Conservation (phyloP, 2,113 vertebrate species). For the Dermatemys mawii region DNA sequence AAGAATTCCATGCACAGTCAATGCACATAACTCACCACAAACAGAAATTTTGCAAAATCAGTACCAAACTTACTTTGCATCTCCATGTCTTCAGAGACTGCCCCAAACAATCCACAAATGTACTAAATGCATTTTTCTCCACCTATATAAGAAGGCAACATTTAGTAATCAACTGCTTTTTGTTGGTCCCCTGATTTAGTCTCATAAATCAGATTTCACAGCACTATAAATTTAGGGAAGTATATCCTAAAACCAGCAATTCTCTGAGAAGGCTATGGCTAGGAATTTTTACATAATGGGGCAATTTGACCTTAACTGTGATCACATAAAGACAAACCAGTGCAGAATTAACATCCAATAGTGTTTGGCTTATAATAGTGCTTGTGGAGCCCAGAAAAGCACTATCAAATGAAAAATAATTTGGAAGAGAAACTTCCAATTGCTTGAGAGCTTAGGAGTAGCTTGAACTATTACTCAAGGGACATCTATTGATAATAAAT, state of each 20-base stretch:
- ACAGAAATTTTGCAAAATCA: neutral
- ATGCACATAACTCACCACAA: neutral
- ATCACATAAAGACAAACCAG: neutral
- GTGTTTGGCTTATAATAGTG: neutral
- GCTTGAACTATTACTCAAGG: constrained; percentile 17
- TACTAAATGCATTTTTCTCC: neutral
- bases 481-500: neutral
- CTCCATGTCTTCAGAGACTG: neutral
- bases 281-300: neutral
- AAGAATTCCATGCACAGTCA: neutral
- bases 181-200: neutral
- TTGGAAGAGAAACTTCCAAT: neutral
- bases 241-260: neutral
- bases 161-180: neutral
- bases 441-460: neutral
- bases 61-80: neutral
- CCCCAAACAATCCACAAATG: neutral
- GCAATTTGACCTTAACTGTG: accelerated
- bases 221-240: neutral
- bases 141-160: neutral
- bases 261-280: neutral
- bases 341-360: neutral
- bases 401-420: neutral
- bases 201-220: neutral
- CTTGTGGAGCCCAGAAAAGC: neutral